Percentiles rank a stretch among this genome's conserved stretches.
Conservation (phyloP, 2,113 vertebrate genomes). For the Coryphaenoides rupestris region DNA sequence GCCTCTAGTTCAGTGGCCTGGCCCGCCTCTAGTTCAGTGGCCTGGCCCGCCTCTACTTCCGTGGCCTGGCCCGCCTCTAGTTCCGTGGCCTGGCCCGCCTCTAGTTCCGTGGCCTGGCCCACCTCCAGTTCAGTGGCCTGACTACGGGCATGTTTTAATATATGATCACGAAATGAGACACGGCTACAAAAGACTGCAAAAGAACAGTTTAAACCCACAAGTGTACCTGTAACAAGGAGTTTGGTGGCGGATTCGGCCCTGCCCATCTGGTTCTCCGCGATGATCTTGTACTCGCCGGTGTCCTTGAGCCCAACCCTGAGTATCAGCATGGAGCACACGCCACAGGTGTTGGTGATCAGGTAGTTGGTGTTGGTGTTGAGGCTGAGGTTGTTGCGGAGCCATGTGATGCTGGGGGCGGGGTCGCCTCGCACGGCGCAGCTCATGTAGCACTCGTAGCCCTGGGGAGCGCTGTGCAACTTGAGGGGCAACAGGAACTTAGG, state of each 20-base stretch:
- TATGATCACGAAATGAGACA: too few relatives aligned
- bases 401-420: constrained; percentile 80
- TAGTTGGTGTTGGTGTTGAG: constrained; percentile 76
- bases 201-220: too few relatives aligned
- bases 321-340: constrained; percentile 87
- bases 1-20: too few relatives aligned
- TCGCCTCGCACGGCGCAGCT: constrained; percentile 84
- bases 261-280: constrained; percentile 79
- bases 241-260: constrained; percentile 75
- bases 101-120: too few relatives aligned
- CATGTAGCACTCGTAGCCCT: constrained; percentile 85
- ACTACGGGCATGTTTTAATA: too few relatives aligned
- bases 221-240: constrained; percentile 81
- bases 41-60: too few relatives aligned
- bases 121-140: too few relatives aligned
- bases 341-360: constrained; percentile 81
- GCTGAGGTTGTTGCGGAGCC: constrained; percentile 80
- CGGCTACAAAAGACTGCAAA: too few relatives aligned
- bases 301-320: constrained; percentile 75
- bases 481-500: constrained; percentile 80
- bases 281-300: constrained; percentile 78
- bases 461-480: constrained; percentile 80
- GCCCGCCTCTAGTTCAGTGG: too few relatives aligned
- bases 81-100: too few relatives aligned
- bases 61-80: too few relatives aligned